phyloP scores from a whole-genome alignment of 2,888 invertebrate genomes.

The Lasioglossum malachurum region DNA sequence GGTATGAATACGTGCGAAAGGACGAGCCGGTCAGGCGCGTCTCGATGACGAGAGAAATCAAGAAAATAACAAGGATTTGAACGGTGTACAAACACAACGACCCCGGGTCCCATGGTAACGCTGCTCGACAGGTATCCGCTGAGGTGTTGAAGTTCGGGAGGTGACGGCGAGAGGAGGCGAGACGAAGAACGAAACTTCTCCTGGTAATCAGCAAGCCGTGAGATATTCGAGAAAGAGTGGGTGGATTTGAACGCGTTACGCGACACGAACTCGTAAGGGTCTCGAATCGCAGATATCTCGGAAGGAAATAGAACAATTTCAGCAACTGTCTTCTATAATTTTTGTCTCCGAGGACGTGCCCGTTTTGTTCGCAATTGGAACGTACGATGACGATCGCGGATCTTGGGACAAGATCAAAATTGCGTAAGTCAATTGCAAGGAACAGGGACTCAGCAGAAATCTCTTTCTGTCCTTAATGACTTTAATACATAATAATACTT shows the following conservation, averaged over 20 bases:
- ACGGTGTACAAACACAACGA: conserved; percentile 33
- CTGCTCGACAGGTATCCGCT: conserved; percentile 31
- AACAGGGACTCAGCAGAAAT: not conserved
- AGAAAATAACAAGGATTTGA: conserved; percentile 62
- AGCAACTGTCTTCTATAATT: conserved; percentile 14
- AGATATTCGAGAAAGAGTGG: conserved; percentile 31
- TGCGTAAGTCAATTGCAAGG: not conserved
- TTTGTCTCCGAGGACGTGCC: too few species aligned
- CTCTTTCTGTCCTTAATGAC: not conserved
- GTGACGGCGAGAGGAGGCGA: not conserved
- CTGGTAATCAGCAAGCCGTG: conserved; percentile 34
- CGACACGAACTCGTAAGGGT: conserved; percentile 72
- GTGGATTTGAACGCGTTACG: conserved; percentile 64
- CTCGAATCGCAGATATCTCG: conserved; percentile 22
- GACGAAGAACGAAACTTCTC: conserved; percentile 44
- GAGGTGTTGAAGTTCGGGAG: conserved; percentile 40
- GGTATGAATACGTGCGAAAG: conserved; percentile 27
- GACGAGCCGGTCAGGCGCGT: conserved; percentile 57
- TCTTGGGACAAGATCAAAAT: not conserved
- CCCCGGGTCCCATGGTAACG: conserved; percentile 62
- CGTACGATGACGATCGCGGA: not conserved
- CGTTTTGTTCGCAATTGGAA: not conserved
- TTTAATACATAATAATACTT: too few species aligned
- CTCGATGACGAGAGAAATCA: conserved; percentile 62
- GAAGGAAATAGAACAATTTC: conserved; percentile 29